Base-by-base conservation (phyloP, 2,888 invertebrate genomes). In the Tipula helvola region DNA sequence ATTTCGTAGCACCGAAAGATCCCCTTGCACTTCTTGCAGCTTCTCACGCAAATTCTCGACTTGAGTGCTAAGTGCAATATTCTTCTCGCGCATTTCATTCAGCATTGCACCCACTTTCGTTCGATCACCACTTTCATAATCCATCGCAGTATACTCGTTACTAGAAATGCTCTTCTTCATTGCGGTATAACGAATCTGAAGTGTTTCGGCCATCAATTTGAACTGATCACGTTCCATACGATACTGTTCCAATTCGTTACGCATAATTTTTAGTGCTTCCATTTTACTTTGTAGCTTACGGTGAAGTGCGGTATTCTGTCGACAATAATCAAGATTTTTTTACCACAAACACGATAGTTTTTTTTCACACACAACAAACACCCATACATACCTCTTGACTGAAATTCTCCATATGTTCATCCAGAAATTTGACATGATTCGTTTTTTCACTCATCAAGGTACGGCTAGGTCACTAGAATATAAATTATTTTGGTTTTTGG, bases 221-320 rank as follows among this genome's bases (percentile, higher is more conserved):
- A 95, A 96, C 89, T 95, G 95, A 90, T 97, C 97, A 42, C 96
- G 92, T 90, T 97, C 96, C 89, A 94, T 94, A 87, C 95, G 94
- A 90, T 95, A 96, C 91, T 95, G 94, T 89, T 96, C 96, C 87
- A 97, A 91, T 89, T 97, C 96, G 89, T 94, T 93, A 88, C 94
- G 95, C 90, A 97, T 92, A 87, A 96, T 95, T n/a, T 95, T 92
- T 52, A 97, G 90, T 2, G 97, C 97, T 91, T 97, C 96, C 86
- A 95, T 93, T 91, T 97, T 97, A 89, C 96, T 95, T 89, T 96
- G 95, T 39, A 97, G 91, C 91, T 96, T 96, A 88, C 95, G 93
- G 89, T 94, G 93, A 18, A 95, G 90, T 1, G 94, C 94, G 10
- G 93, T 42, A 42, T 85, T 85, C 85, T 85, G 52, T 13, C 3